Conservation (phyloP, 2,888 invertebrate species). For the Stegophylla sp. region DNA sequence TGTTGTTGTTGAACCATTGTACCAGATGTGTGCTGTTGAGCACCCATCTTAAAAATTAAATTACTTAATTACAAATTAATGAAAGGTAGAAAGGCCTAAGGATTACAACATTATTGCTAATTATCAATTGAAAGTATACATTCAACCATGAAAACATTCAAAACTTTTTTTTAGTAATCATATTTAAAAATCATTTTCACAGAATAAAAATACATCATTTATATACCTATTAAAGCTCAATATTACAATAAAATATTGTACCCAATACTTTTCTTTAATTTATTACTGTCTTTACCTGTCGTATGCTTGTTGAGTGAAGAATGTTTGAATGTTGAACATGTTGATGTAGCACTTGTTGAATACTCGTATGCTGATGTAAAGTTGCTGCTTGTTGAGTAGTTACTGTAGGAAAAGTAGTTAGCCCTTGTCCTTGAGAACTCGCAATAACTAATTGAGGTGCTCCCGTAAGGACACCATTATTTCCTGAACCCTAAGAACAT, state of each 20-base stretch:
- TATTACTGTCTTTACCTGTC: conserved; percentile 61
- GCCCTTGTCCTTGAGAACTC: conserved; percentile 59
- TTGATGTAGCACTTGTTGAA: conserved; percentile 62
- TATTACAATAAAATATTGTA: no score
- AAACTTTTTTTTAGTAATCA: no score
- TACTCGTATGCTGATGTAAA: conserved; percentile 61
- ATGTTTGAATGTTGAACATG: conserved; percentile 63
- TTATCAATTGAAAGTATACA: no score
- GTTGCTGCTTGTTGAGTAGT: conserved; percentile 60
- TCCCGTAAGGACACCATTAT: conserved; percentile 60
- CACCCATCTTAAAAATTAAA: conserved; percentile 51
- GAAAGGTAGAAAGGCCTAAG: no score
- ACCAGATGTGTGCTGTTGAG: conserved; percentile 58
- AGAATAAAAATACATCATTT: no score
- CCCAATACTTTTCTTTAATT: neutral
- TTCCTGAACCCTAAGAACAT: conserved; percentile 59
- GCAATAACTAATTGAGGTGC: conserved; percentile 62
- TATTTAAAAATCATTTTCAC: no score
- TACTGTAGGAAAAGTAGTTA: conserved; percentile 59
- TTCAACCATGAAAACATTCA: no score
- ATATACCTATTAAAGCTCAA: no score
- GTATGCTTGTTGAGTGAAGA: conserved; percentile 62
- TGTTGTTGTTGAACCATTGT: conserved; percentile 59
- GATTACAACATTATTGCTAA: neutral
- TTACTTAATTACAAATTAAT: neutral